Evolutionary conservation across 2,797 vertebrate genomes (phyloP), one percentile per base, ranked within the genome.

Genomic region (Clarias fuscus): DNA sequence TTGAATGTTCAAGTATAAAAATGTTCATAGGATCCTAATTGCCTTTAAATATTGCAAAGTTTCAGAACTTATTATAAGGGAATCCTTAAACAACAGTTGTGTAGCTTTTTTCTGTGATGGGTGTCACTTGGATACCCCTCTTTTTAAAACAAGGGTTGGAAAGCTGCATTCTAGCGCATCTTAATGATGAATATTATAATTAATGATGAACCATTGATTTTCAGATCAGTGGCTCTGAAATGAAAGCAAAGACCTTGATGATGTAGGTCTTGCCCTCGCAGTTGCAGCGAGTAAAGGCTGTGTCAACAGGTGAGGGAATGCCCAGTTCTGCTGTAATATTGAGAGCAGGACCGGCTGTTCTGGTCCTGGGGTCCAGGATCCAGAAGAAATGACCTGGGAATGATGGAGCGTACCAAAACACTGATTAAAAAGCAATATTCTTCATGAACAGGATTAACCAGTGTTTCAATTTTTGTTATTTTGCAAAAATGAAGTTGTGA

Each of bases 191-290:
- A 48, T 48, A 37, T 37, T 37, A 37, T 37, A 37, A 37, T 37
- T 37, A 37, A 37, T 37, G 37, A 37, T 37, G 37, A 37, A 37
- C 20, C 53, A 11, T 2, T 53, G 15, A 43, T n/a, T 65, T 30
- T 53, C 10, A 33, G 20, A 30, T 14, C 27, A 30, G 3, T 43
- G 6, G 13, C 14, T 59, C 43, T 75, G 6, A 76, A 68, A 59
- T 65, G 22, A 58, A 40, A 59, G 2, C 10, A 1, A 30, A 43
- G 90, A 96, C 97, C 96, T 98, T 98, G 90, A 98, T 94, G 90
- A 99, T 96, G 93, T 97, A 98, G 79, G 94, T 97, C 88, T 96
- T 96, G 56, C 95, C 95, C 30, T 95, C 95, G 89, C 97, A 99
- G 93, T 97, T 97, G 87, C 95, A 96, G 88, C 97, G 94, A 17